These are phyloP conservation scores for Trichosurus vulpecula DNA, from an alignment of 2,797 vertebrate genomes.

Conservation along the genomic window DNA sequence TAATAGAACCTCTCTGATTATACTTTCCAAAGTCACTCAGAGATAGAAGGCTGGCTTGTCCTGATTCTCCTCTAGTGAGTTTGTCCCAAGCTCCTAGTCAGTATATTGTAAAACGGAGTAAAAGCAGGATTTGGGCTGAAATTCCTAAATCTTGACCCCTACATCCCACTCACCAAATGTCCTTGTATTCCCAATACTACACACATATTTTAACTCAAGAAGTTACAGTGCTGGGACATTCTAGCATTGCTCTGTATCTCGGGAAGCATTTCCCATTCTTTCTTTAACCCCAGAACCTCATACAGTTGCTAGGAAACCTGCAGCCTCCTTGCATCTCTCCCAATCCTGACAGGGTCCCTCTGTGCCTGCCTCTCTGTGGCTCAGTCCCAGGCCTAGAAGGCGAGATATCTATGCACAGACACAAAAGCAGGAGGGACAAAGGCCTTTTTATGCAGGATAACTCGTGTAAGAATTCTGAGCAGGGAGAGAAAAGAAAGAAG, in stretches of 20 bases:
- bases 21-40: neutral
- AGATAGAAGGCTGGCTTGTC: neutral
- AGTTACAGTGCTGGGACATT: neutral
- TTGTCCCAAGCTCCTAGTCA: neutral
- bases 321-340: conserved; percentile 58
- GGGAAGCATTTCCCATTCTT: neutral
- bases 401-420: neutral
- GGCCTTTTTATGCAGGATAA: neutral
- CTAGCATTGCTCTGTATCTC: neutral
- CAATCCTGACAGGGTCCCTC: conserved; percentile 43
- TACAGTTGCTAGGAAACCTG: conserved; percentile 80
- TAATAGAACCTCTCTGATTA: neutral
- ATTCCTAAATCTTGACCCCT: neutral
- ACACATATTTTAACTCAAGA: neutral
- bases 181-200: neutral
- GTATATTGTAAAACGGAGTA: rapidly evolving
- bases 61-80: neutral
- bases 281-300: conserved; percentile 53
- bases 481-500: too few species aligned
- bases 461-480: neutral
- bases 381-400: conserved; percentile 36
- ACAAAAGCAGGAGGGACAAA: neutral
- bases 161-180: neutral
- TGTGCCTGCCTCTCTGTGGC: conserved; percentile 48
- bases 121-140: neutral